These are phyloP conservation scores for Sternarchorhynchus goeldii DNA, from an alignment of 2,797 vertebrate genomes.

Conservation along the genomic window DNA sequence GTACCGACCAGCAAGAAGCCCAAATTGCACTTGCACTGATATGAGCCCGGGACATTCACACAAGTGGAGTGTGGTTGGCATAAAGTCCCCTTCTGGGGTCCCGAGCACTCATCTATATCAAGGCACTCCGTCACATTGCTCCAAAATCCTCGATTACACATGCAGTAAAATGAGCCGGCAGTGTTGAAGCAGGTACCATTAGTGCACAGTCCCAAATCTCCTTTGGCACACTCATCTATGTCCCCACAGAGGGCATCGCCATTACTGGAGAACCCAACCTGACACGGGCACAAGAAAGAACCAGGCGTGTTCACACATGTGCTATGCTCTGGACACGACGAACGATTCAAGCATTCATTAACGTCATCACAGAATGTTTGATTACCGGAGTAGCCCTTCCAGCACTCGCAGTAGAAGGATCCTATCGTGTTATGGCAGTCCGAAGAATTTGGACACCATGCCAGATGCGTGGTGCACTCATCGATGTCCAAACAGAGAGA, in stretches of 20 bases:
- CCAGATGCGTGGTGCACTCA: constrained; percentile 62
- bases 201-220: constrained; percentile 61
- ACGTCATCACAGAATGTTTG: constrained; percentile 71
- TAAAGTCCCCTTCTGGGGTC: constrained; percentile 58
- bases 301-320: constrained; percentile 74
- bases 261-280: constrained; percentile 68
- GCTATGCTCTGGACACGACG: constrained; percentile 72
- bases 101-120: constrained; percentile 78
- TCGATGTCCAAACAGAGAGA: constrained; percentile 70
- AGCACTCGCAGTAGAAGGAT: constrained; percentile 73
- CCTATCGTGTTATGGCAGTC: constrained; percentile 74
- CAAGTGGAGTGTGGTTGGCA: constrained; percentile 74
- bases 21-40: constrained; percentile 71
- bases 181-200: constrained; percentile 76
- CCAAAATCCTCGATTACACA: constrained; percentile 74
- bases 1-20: constrained; percentile 70
- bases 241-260: constrained; percentile 69
- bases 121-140: constrained; percentile 71
- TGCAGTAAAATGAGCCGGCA: constrained; percentile 76
- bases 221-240: constrained; percentile 71
- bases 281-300: constrained; percentile 72
- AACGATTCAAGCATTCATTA: constrained; percentile 73
- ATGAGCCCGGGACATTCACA: constrained; percentile 73
- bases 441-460: constrained; percentile 71
- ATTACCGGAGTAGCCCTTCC: constrained; percentile 73